phyloP scores from a whole-genome alignment of 1,140 invertebrate species.

The Panagrolaimus sp. region DNA sequence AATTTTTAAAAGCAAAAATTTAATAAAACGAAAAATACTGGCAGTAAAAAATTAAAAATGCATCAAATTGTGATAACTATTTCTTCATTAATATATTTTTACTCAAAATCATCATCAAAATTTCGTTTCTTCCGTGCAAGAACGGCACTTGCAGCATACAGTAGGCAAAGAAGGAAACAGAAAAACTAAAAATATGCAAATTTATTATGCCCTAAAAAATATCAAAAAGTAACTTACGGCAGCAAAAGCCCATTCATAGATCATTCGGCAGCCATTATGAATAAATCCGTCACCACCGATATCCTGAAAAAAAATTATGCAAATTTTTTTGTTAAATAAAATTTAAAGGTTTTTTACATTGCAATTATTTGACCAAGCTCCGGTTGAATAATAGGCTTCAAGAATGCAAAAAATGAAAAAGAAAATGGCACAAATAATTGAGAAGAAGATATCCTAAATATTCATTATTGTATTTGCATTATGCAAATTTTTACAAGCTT shows the following conservation, averaged over 20 bases:
- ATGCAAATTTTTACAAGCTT: slow-evolving; percentile 16
- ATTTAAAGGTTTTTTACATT: slow-evolving; percentile 38
- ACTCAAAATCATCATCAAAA: not conserved
- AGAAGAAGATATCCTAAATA: slow-evolving; percentile 53
- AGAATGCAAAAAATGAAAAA: slow-evolving; percentile 50
- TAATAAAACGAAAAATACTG: not conserved
- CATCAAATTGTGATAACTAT: not conserved
- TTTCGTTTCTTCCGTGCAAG: slow-evolving; percentile 27
- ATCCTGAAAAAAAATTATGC: not conserved
- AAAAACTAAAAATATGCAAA: slow-evolving; percentile 48
- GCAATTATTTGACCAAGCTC: slow-evolving; percentile 58
- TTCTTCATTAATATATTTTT: not conserved
- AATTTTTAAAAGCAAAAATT: not conserved
- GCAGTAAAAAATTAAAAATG: not conserved
- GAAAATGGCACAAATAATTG: slow-evolving; percentile 33
- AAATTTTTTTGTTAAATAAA: not conserved
- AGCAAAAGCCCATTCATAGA: slow-evolving; percentile 58
- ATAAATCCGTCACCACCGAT: slow-evolving; percentile 49
- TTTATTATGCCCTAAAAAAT: slow-evolving; percentile 5
- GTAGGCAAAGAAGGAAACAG: slow-evolving; percentile 39
- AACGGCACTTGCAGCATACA: slow-evolving; percentile 43
- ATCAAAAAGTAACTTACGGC: slow-evolving; percentile 43
- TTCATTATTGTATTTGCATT: slow-evolving; percentile 16
- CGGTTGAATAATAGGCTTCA: slow-evolving; percentile 57
- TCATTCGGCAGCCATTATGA: slow-evolving; percentile 56